Conservation (phyloP, 2,113 vertebrate genomes). For the Chinchilla lanigera region DNA sequence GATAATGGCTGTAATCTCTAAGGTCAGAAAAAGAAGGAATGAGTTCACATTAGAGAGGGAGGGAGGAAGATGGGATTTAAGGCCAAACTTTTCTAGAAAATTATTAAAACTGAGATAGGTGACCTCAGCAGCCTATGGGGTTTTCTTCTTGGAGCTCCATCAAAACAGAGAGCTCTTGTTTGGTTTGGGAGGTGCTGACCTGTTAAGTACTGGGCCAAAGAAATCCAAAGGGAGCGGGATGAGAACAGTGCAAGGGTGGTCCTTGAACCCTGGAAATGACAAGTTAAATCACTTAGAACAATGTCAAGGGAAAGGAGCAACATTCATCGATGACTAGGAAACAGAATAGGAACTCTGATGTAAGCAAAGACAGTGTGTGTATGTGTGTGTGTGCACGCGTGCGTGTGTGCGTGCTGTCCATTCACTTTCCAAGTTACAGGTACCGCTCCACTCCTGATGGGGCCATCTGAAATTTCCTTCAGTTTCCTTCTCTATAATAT, state of each 20-base stretch:
- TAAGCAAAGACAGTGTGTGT: neutral
- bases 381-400: no score
- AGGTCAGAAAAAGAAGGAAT: neutral
- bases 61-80: neutral
- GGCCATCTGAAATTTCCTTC: neutral
- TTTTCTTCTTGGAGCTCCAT: neutral
- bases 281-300: neutral
- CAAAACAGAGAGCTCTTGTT: neutral
- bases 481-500: conserved; percentile 9
- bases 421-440: neutral
- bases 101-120: neutral
- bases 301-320: conserved; percentile 12
- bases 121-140: neutral
- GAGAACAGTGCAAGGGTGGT: neutral
- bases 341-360: neutral
- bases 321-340: neutral
- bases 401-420: no score
- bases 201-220: neutral
- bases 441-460: neutral
- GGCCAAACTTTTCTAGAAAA: neutral
- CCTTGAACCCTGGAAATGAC: neutral
- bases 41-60: neutral
- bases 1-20: neutral
- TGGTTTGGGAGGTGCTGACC: neutral
- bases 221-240: neutral